Conservation (phyloP, 2,888 invertebrate genomes). For the Plusia festucae region DNA sequence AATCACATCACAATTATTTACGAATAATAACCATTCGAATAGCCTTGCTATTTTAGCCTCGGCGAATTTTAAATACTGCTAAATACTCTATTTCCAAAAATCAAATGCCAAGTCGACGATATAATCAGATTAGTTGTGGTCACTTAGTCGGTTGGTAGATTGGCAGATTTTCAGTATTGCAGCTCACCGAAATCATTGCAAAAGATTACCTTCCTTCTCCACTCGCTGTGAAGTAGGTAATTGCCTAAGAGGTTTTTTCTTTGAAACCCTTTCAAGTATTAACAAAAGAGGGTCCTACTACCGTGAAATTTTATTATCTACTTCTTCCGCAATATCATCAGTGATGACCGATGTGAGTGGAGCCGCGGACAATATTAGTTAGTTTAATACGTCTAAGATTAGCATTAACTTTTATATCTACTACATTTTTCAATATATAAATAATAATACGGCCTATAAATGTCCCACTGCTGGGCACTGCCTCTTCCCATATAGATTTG, state of each 20-base stretch:
- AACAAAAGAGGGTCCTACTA: neutral
- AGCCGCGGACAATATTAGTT: too few relatives aligned
- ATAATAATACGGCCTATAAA: too few relatives aligned
- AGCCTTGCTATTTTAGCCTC: neutral
- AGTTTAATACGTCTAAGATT: too few relatives aligned
- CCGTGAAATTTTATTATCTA: too few relatives aligned
- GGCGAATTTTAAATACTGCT: neutral
- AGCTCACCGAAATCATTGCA: constrained; percentile 55
- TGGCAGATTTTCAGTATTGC: constrained; percentile 50
- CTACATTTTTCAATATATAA: too few relatives aligned
- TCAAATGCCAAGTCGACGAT: constrained; percentile 20
- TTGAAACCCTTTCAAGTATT: constrained; percentile 17
- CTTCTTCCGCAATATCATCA: too few relatives aligned
- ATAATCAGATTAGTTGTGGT: constrained; percentile 47
- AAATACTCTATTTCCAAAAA: neutral
- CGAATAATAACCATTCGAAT: neutral
- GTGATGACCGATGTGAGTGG: too few relatives aligned
- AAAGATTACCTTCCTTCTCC: constrained; percentile 34
- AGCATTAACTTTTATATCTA: too few relatives aligned
- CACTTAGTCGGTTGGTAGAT: constrained; percentile 42
- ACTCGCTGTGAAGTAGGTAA: constrained; percentile 42
- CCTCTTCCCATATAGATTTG: too few relatives aligned
- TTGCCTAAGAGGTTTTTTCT: neutral
- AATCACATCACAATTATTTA: neutral
- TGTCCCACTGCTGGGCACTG: too few relatives aligned